These are phyloP conservation scores for Pissodes strobi DNA, from an alignment of 1,140 invertebrate genomes.

Conservation along the genomic window DNA sequence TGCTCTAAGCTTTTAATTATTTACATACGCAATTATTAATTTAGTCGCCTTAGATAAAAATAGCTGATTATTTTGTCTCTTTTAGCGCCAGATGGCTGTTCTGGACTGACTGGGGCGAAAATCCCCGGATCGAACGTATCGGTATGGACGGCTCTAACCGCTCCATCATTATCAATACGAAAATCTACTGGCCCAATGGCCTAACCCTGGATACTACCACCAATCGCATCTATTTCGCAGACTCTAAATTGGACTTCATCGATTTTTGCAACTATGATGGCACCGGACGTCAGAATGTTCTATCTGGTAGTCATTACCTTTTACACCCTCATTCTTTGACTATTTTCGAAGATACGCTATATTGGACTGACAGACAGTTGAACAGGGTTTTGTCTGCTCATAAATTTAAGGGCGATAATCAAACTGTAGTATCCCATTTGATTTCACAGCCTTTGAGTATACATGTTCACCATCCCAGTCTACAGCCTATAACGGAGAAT, in stretches of 20 bases:
- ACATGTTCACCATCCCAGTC: constrained; percentile 89
- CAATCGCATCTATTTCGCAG: constrained; percentile 94
- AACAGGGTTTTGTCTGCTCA: constrained; percentile 87
- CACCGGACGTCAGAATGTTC: constrained; percentile 81
- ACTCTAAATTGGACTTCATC: constrained; percentile 97
- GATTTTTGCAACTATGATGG: constrained; percentile 98
- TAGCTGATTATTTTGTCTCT: too few species aligned
- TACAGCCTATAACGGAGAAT: constrained; percentile 86
- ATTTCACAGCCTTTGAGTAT: constrained; percentile 94
- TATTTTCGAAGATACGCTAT: constrained; percentile 89
- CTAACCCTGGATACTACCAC: constrained; percentile 93
- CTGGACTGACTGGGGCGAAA: constrained; percentile 99
- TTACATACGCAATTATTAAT: too few species aligned
- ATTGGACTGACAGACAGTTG: constrained; percentile 95
- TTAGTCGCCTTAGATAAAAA: too few species aligned
- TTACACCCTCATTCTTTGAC: constrained; percentile 95
- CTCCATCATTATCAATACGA: constrained; percentile 87
- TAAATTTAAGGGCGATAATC: constrained; percentile 86
- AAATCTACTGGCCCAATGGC: constrained; percentile 98
- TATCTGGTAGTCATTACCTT: constrained; percentile 87
- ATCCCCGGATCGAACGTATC: constrained; percentile 92
- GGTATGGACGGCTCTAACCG: constrained; percentile 94
- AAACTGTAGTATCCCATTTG: constrained; percentile 90
- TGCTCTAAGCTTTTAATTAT: too few species aligned
- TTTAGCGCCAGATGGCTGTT: constrained; percentile 79